A percentile compares a stretch with the other conserved stretches of the same genome.
These are phyloP conservation scores for Paramormyrops hopkinsi DNA, from an alignment of 2,797 vertebrate species.

Conservation along the genomic window DNA sequence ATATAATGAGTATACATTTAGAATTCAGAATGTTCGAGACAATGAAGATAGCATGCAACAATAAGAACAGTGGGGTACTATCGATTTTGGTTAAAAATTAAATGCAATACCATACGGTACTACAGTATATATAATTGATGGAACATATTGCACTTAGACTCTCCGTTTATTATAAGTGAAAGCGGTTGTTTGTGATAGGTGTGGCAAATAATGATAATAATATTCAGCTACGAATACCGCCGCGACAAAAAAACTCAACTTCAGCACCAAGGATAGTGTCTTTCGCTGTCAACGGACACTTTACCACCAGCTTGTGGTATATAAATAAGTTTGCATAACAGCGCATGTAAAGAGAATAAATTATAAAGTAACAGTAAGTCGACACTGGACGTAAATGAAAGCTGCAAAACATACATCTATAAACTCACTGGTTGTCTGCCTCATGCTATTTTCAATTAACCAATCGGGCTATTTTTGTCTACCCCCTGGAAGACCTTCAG, in stretches of 20 bases:
- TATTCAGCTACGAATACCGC: not conserved
- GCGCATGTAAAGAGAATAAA: not conserved
- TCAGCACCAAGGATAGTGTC: constrained; percentile 51
- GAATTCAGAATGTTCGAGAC: not conserved
- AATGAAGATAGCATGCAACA: not conserved
- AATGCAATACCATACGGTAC: not conserved
- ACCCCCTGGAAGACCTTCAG: constrained; percentile 54
- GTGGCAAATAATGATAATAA: not conserved
- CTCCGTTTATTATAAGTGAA: not conserved
- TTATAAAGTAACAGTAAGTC: not conserved
- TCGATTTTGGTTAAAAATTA: not conserved
- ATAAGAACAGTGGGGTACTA: not conserved
- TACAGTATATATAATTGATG: not conserved
- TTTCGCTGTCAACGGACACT: not conserved
- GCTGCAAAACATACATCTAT: constrained; percentile 11
- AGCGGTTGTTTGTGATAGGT: not conserved
- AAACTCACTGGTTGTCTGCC: constrained; percentile 35
- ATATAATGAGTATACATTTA: not conserved
- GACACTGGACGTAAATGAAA: constrained; percentile 9
- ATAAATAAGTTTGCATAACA: not conserved
- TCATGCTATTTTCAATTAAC: constrained; percentile 58
- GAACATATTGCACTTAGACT: not conserved
- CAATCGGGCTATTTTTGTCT: constrained; percentile 54
- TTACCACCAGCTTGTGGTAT: not conserved
- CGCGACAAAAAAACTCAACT: constrained; percentile 7